These are phyloP conservation scores for Bimastos eiseni DNA, from an alignment of 2,888 invertebrate species.

Conservation along the genomic window DNA sequence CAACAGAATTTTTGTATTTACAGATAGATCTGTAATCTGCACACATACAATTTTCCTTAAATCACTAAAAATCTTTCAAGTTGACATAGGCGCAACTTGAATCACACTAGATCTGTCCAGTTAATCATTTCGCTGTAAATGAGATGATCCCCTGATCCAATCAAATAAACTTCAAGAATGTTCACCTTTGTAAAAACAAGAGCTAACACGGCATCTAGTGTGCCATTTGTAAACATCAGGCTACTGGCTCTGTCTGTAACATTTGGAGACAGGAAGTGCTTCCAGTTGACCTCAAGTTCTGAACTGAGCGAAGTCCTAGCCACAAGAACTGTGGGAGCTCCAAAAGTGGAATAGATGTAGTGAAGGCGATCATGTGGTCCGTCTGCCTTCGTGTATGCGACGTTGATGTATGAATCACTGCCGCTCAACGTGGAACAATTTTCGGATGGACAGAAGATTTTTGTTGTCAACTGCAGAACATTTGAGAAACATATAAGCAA, in stretches of 20 bases:
- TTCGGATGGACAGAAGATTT: neutral
- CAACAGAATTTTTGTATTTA: neutral
- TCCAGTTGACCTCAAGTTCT: conserved; percentile 66
- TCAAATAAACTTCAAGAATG: neutral
- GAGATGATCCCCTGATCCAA: too few relatives aligned
- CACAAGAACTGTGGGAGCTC: conserved; percentile 68
- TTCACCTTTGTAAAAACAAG: conserved; percentile 69
- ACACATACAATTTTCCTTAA: too few relatives aligned
- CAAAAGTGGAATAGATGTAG: conserved; percentile 72
- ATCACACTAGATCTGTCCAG: too few relatives aligned
- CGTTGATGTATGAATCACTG: neutral
- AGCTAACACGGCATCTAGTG: conserved; percentile 68
- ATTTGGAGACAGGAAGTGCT: conserved; percentile 51
- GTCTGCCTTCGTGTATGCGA: conserved; percentile 60
- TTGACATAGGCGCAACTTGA: too few relatives aligned
- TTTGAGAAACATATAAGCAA: neutral
- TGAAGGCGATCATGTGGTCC: conserved; percentile 70
- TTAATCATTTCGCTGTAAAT: too few relatives aligned
- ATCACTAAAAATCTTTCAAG: too few relatives aligned
- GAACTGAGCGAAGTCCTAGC: conserved; percentile 63
- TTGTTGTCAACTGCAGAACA: neutral
- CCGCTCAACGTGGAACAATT: neutral
- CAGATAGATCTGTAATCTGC: too few relatives aligned
- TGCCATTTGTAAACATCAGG: conserved; percentile 59
- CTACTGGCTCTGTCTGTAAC: conserved; percentile 31